Conservation (phyloP, 2,888 invertebrate genomes). For the Neuroscelio doddi region DNA sequence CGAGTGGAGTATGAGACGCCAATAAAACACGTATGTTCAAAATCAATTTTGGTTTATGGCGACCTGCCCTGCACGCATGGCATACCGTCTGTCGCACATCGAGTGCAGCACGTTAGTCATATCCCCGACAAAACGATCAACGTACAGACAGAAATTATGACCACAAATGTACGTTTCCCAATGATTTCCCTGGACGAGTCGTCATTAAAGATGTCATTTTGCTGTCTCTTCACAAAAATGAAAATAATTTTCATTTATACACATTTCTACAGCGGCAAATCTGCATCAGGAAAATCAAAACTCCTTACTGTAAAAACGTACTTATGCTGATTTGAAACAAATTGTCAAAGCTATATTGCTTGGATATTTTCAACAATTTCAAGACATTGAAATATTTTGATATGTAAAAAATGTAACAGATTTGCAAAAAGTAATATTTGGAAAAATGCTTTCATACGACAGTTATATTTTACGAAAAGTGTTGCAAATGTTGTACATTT, state of each 20-base stretch:
- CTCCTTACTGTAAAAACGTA: too few species aligned
- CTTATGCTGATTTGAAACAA: too few species aligned
- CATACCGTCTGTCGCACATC: slow-evolving; percentile 15
- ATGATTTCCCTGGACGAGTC: slow-evolving; percentile 32
- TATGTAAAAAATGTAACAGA: too few species aligned
- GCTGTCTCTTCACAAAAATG: slow-evolving; percentile 1
- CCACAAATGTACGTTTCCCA: slow-evolving; percentile 17
- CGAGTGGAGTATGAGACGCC: slow-evolving; percentile 14
- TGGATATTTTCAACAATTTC: too few species aligned
- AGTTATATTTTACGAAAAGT: too few species aligned
- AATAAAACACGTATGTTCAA: slow-evolving; percentile 33
- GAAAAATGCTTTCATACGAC: too few species aligned
- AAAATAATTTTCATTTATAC: neutral
- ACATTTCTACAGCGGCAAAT: too few species aligned
- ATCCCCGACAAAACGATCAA: slow-evolving; percentile 22
- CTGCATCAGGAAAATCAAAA: too few species aligned
- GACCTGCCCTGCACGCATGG: slow-evolving; percentile 19
- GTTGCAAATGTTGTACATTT: too few species aligned
- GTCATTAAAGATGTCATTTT: slow-evolving; percentile 1
- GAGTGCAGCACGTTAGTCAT: slow-evolving; percentile 13
- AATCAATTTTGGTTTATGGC: slow-evolving; percentile 41
- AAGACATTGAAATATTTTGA: too few species aligned
- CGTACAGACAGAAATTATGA: slow-evolving; percentile 25
- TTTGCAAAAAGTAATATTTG: too few species aligned
- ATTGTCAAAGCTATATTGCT: too few species aligned